Conservation (phyloP, 1,140 invertebrate species). For the Calliphora vicina region DNA sequence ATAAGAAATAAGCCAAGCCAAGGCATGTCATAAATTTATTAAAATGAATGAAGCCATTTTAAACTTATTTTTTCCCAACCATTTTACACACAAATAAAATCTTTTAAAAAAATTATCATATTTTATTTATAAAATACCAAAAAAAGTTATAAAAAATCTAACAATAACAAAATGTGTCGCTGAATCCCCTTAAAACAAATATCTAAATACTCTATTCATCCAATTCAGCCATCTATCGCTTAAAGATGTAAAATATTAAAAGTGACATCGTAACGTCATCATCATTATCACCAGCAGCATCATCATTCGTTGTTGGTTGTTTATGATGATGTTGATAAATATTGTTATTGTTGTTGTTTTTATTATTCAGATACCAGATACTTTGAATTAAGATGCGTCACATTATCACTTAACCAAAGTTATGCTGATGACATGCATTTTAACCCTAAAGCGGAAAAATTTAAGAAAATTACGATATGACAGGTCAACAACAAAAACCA, state of each 20-base stretch:
- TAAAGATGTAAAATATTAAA: no score
- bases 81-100: neutral
- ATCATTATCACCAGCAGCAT: neutral
- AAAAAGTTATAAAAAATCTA: neutral
- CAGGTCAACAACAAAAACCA: no score
- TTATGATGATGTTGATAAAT: no score
- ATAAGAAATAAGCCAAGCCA: neutral
- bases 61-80: neutral
- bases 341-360: no score
- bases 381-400: no score
- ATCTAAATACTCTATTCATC: neutral
- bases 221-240: neutral
- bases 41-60: neutral
- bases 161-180: neutral
- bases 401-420: no score
- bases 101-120: neutral
- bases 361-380: no score
- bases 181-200: neutral
- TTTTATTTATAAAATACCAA: neutral
- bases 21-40: constrained; percentile 10
- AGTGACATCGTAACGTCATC: neutral
- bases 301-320: no score
- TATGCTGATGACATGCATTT: no score
- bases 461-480: no score
- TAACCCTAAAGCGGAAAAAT: no score